These are phyloP conservation scores for Episyrphus balteatus DNA, from an alignment of 1,140 invertebrate genomes.

Conservation along the genomic window DNA sequence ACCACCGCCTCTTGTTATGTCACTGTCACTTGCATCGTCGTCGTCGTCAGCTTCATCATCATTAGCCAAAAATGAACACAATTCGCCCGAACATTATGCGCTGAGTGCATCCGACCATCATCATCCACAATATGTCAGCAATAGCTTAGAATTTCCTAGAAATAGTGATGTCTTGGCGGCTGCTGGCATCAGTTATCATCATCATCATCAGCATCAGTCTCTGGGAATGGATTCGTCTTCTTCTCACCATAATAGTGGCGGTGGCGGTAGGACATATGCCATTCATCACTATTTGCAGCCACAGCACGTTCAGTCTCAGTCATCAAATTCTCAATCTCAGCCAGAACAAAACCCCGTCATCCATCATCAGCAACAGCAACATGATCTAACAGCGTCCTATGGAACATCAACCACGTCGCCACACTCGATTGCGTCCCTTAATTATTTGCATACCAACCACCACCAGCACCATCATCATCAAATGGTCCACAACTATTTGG, in stretches of 20 bases:
- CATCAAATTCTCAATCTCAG: conserved; percentile 10
- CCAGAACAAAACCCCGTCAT: background rate
- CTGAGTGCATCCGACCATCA: too few relatives aligned
- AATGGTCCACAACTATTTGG: conserved; percentile 10
- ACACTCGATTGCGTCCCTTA: conserved; percentile 30
- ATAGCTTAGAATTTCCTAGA: too few relatives aligned
- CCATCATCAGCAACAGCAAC: background rate
- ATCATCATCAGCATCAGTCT: too few relatives aligned
- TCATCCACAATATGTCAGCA: too few relatives aligned
- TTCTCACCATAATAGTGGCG: too few relatives aligned
- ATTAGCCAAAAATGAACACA: background rate
- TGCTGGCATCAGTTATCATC: too few relatives aligned
- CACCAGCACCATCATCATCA: conserved; percentile 3
- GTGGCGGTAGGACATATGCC: too few relatives aligned
- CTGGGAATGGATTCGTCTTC: too few relatives aligned
- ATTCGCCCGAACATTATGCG: too few relatives aligned
- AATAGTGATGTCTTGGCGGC: too few relatives aligned
- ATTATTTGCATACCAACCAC: conserved; percentile 17
- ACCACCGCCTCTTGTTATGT: conserved; percentile 16
- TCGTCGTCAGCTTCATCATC: background rate
- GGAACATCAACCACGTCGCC: background rate
- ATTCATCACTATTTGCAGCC: too few relatives aligned
- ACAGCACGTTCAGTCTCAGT: conserved; percentile 5
- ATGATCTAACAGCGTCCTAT: background rate
- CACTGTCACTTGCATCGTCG: conserved; percentile 4